Percentiles rank a stretch among this genome's conserved stretches.
phyloP scores from a whole-genome alignment of 2,797 vertebrate genomes.

The Sitta carolinensis region DNA sequence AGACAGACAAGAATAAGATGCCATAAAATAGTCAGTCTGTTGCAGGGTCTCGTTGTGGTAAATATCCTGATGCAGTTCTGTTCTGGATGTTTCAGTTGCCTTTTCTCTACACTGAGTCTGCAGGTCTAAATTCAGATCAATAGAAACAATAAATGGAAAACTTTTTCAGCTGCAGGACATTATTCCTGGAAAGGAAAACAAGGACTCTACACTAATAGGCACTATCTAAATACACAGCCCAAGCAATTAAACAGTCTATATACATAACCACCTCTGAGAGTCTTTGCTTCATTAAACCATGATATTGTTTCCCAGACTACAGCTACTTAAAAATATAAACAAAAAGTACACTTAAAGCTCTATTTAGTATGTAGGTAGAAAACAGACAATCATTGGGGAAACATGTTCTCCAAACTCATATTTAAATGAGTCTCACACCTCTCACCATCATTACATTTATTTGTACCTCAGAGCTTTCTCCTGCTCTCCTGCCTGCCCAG shows the following conservation, averaged over 20 bases:
- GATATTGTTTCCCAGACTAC: neutral
- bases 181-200: neutral
- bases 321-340: neutral
- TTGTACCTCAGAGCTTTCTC: constrained; percentile 15
- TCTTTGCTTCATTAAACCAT: neutral
- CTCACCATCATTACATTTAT: neutral
- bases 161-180: neutral
- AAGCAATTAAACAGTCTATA: neutral
- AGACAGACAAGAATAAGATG: neutral
- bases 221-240: neutral
- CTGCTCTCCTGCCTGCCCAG: constrained; percentile 36
- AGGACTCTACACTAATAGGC: neutral
- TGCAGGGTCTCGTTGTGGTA: neutral
- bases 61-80: neutral
- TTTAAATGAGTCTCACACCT: neutral
- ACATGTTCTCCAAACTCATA: neutral
- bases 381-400: neutral
- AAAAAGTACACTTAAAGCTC: neutral
- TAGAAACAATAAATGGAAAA: neutral
- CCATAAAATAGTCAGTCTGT: neutral
- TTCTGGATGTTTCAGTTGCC: neutral
- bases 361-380: neutral
- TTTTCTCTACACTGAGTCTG: neutral
- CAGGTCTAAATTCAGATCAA: neutral
- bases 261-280: neutral